A percentile compares a stretch with the other conserved stretches of the same genome.
Conservation (phyloP, 2,888 invertebrate species). For the Uropetala carovei region DNA sequence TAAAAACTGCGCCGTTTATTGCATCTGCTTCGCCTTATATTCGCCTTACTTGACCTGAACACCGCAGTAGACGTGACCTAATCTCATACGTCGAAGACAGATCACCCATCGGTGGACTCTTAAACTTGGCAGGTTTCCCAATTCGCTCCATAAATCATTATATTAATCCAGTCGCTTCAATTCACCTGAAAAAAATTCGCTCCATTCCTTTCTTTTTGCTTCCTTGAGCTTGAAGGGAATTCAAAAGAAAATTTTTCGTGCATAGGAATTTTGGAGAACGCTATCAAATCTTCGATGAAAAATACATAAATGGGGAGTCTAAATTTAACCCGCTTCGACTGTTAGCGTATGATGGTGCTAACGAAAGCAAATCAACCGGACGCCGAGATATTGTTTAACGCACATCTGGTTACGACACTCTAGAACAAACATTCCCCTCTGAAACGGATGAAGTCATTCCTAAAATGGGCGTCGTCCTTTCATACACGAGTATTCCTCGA, state of each 20-base stretch:
- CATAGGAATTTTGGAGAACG: too few species aligned
- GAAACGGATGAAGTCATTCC: constrained; percentile 22
- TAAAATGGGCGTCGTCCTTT: neutral
- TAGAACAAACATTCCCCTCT: neutral
- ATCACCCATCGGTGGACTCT: neutral
- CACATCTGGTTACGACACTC: neutral
- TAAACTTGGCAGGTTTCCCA: neutral
- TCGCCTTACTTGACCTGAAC: neutral
- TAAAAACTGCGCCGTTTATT: neutral
- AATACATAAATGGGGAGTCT: too few species aligned
- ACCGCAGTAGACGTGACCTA: neutral
- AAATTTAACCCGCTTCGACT: too few species aligned
- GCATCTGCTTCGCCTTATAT: neutral
- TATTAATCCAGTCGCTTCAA: neutral
- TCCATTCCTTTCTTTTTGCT: too few species aligned
- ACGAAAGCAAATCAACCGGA: too few species aligned
- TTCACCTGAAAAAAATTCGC: neutral
- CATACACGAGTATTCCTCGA: neutral
- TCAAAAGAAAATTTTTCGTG: too few species aligned
- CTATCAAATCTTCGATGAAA: too few species aligned
- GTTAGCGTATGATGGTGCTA: too few species aligned
- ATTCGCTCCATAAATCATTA: neutral
- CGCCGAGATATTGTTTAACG: neutral
- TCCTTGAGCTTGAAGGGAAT: too few species aligned
- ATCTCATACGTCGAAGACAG: neutral